Evolutionary conservation across 1,140 invertebrate species (phyloP), one percentile per base, ranked within the genome.

Genomic region (Procambarus virginalis): DNA sequence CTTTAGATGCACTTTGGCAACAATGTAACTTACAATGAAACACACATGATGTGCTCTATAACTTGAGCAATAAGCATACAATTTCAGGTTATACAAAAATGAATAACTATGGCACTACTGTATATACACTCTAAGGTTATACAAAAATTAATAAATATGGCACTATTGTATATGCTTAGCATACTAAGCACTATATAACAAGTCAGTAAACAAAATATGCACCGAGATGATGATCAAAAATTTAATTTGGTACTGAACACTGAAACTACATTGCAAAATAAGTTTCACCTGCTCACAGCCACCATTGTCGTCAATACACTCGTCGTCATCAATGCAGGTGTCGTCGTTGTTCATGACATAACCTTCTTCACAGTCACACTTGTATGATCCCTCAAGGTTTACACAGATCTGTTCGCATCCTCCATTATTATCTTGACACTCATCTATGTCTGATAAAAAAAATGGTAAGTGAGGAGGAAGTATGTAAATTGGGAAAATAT

Each of bases 261-360:
- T 64, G 17, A 64, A 55, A 73, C 68, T 73, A 22, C 6, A 73
- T 34, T 34, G 10, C 68, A 73, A 34, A 34, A 22, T 20, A 5
- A 73, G 14, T n/a, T 97, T 98, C 81, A 96, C 95, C 92, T 97
- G 96, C 92, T 96, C 96, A 94, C 97, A 98, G 2, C 92, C 92
- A 46, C 92, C 93, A 93, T 93, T 94, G 73, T 88, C 46, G 14
- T 91, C 77, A 22, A 82, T 34, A 92, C 94, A 94, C 90, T 94
- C 94, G 89, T 94, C 91, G 17, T 93, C 91, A 92, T 94, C 94
- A 94, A 91, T 93, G 45, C 91, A 92, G 55, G 60, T 91, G 55
- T 81, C 51, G 68, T 89, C 73, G 22, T 3, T 45, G 34, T 78
- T 86, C 14, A 94, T 80, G 77, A 92, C 83, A 86, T 92, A 94